These are phyloP conservation scores for Pachliopta kotzebuea DNA, from an alignment of 2,888 invertebrate genomes.

Conservation along the genomic window DNA sequence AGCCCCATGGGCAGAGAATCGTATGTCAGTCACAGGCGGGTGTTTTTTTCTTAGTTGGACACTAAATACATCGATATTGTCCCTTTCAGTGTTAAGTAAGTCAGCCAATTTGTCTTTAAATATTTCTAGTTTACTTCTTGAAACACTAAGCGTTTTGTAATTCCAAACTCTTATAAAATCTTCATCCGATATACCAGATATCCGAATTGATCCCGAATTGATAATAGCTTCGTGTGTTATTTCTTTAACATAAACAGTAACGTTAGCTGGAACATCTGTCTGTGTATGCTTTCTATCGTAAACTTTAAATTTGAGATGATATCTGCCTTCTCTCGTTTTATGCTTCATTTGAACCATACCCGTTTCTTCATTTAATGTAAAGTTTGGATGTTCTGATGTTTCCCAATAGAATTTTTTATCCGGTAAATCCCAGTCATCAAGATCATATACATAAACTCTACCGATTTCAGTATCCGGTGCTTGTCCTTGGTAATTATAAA, in stretches of 20 bases:
- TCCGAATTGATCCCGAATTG: conserved; percentile 96
- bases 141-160: conserved; percentile 91
- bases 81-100: conserved; percentile 90
- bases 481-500: conserved; percentile 97
- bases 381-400: conserved; percentile 90
- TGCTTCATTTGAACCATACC: conserved; percentile 98
- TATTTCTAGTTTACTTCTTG: conserved; percentile 93
- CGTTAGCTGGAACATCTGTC: conserved; percentile 97
- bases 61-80: conserved; percentile 97
- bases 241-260: conserved; percentile 95
- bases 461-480: conserved; percentile 95
- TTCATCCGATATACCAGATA: conserved; percentile 96
- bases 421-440: conserved; percentile 99
- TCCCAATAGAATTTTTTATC: conserved; percentile 99
- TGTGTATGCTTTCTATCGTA: conserved; percentile 97
- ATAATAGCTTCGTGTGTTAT: conserved; percentile 97
- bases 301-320: conserved; percentile 90
- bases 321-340: conserved; percentile 93
- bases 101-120: conserved; percentile 94
- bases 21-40: conserved; percentile 93
- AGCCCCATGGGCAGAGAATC: conserved; percentile 97
- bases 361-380: conserved; percentile 93
- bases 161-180: conserved; percentile 98
- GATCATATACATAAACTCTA: conserved; percentile 97
- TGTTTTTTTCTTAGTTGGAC: conserved; percentile 93